Percentiles rank a stretch among this genome's conserved stretches.
phyloP scores from a whole-genome alignment of 2,888 invertebrate genomes.

The Drosophila prostipennis region DNA sequence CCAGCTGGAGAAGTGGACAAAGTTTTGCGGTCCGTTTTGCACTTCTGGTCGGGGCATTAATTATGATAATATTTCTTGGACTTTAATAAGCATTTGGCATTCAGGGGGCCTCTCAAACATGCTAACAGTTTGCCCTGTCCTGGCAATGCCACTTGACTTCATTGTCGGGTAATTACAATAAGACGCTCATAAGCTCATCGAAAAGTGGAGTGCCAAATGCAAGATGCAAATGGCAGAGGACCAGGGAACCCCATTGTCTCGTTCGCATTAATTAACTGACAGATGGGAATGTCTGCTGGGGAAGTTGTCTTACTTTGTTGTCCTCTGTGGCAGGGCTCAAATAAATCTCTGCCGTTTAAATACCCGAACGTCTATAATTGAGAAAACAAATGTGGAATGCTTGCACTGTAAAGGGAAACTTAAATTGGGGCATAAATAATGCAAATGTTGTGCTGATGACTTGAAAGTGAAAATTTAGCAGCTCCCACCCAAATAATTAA shows the following conservation, averaged over 20 bases:
- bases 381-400: slow-evolving; percentile 19
- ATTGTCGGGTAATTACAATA: slow-evolving; percentile 79
- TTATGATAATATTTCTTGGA: slow-evolving; percentile 76
- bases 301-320: slow-evolving; percentile 5
- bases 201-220: slow-evolving; percentile 62
- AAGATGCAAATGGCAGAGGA: slow-evolving; percentile 26
- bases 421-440: slow-evolving; percentile 31
- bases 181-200: slow-evolving; percentile 74
- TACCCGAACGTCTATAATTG: slow-evolving; percentile 9
- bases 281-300: slow-evolving; percentile 24
- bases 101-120: slow-evolving; percentile 61
- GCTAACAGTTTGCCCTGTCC: slow-evolving; percentile 43
- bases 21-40: slow-evolving; percentile 41
- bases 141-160: slow-evolving; percentile 53
- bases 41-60: slow-evolving; percentile 60
- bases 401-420: slow-evolving; percentile 24
- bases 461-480: slow-evolving; percentile 22
- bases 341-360: slow-evolving; percentile 12
- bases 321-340: slow-evolving; percentile 16
- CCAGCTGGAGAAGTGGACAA: slow-evolving; percentile 28
- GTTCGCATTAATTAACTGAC: slow-evolving; percentile 59
- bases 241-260: slow-evolving; percentile 20
- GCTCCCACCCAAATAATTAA: slow-evolving; percentile 7
- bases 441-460: slow-evolving; percentile 24
- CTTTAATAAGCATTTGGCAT: slow-evolving; percentile 69